Percentiles rank a stretch among this genome's conserved stretches.
Conservation (phyloP, 2,888 invertebrate genomes). For the Ethmia dodecea region DNA sequence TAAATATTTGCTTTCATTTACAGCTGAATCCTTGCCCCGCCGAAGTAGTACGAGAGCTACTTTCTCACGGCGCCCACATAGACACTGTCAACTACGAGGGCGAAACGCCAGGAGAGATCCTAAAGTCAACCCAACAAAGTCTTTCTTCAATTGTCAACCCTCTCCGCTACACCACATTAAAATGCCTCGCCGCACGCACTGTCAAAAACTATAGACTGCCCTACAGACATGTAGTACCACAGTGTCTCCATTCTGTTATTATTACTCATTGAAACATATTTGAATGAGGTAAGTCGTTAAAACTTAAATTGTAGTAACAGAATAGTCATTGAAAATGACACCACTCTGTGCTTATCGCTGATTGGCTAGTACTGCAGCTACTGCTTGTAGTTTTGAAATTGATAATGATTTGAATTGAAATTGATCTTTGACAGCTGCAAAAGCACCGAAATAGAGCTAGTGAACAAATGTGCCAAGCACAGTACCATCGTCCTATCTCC, state of each 20-base stretch:
- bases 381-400: too few relatives aligned
- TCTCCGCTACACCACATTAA: constrained; percentile 86
- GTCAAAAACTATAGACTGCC: constrained; percentile 84
- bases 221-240: constrained; percentile 77
- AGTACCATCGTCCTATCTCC: too few relatives aligned
- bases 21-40: constrained; percentile 81
- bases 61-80: constrained; percentile 90
- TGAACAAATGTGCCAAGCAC: too few relatives aligned
- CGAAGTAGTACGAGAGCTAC: constrained; percentile 83
- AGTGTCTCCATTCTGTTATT: constrained; percentile 66
- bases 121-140: constrained; percentile 75
- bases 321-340: too few relatives aligned
- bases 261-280: constrained; percentile 54
- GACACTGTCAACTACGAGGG: constrained; percentile 88
- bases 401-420: too few relatives aligned
- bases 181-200: constrained; percentile 91
- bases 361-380: too few relatives aligned
- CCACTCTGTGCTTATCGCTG: too few relatives aligned
- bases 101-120: constrained; percentile 84
- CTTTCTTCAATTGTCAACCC: constrained; percentile 84
- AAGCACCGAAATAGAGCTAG: too few relatives aligned
- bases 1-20: constrained; percentile 2
- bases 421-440: too few relatives aligned
- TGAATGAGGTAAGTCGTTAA: neutral
- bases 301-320: too few relatives aligned